These are phyloP conservation scores for Scelioninae gen. 2 DNA, from an alignment of 2,888 invertebrate species.

Conservation along the genomic window DNA sequence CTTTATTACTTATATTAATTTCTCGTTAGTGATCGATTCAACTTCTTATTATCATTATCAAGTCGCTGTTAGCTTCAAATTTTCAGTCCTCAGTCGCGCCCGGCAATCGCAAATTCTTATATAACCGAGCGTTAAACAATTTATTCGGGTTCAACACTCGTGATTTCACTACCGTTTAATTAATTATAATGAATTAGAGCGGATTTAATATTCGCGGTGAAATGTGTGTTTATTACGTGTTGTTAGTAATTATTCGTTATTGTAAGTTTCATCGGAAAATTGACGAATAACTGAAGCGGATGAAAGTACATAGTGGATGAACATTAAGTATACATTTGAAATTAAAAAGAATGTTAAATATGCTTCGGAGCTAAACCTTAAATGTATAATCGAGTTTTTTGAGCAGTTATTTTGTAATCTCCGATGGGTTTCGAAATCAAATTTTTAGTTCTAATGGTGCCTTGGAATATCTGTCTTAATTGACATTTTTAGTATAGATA, in stretches of 20 bases:
- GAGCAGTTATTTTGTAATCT: neutral
- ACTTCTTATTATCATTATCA: neutral
- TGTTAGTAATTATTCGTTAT: constrained; percentile 20
- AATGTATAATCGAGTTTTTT: too few species aligned
- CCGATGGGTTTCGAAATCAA: constrained; percentile 1
- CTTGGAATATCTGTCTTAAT: too few species aligned
- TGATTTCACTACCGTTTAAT: constrained; percentile 39
- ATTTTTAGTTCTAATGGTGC: neutral
- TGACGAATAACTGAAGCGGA: neutral
- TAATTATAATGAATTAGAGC: constrained; percentile 35
- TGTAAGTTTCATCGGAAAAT: constrained; percentile 18
- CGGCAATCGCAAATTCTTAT: constrained; percentile 11
- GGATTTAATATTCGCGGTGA: constrained; percentile 14
- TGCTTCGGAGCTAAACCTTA: neutral
- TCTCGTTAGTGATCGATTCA: neutral
- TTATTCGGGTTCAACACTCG: constrained; percentile 42
- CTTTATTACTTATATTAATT: too few species aligned
- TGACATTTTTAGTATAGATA: too few species aligned
- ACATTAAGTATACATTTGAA: too few species aligned
- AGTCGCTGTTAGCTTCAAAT: constrained; percentile 10
- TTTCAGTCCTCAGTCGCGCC: constrained; percentile 6
- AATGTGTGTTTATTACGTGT: constrained; percentile 27
- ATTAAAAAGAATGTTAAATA: too few species aligned
- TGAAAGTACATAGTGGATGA: constrained; percentile 18
- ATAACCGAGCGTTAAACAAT: constrained; percentile 18